phyloP scores from a whole-genome alignment of 2,888 invertebrate species.

The Habroteleia sp. region DNA sequence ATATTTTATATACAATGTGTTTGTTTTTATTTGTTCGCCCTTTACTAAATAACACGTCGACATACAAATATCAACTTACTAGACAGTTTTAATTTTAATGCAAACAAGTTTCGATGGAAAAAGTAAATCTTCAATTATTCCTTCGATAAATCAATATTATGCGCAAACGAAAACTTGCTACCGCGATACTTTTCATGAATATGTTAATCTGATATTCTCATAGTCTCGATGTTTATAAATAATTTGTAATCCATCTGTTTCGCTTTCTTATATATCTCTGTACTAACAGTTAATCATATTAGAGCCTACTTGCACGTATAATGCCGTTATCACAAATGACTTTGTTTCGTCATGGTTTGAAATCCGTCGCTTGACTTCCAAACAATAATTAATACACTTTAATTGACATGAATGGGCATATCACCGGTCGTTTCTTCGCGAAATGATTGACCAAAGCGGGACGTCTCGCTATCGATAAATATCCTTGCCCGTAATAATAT shows the following conservation, averaged over 20 bases:
- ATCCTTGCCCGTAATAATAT: slow-evolving; percentile 33
- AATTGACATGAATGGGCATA: slow-evolving; percentile 35
- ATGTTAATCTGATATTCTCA: slow-evolving; percentile 35
- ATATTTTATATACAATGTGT: no score
- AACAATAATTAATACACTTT: slow-evolving; percentile 32
- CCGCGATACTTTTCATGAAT: slow-evolving; percentile 40
- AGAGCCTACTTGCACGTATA: slow-evolving; percentile 17
- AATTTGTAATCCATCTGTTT: slow-evolving; percentile 20
- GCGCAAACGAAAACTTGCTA: slow-evolving; percentile 26
- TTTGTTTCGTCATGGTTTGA: slow-evolving; percentile 7
- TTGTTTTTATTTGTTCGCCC: no score
- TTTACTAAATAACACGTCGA: slow-evolving; percentile 15
- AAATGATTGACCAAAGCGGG: slow-evolving; percentile 29
- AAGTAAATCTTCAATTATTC: slow-evolving; percentile 47
- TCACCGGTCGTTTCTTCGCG: slow-evolving; percentile 24
- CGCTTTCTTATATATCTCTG: neutral
- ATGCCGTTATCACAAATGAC: neutral
- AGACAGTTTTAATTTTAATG: slow-evolving; percentile 6
- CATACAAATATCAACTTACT: neutral
- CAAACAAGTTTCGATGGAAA: slow-evolving; percentile 24
- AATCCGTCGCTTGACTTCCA: neutral
- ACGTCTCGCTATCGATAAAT: slow-evolving; percentile 42
- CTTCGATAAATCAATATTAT: slow-evolving; percentile 34
- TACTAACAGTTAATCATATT: slow-evolving; percentile 43
- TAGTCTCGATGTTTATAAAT: slow-evolving; percentile 44